phyloP scores from a whole-genome alignment of 2,113 vertebrate species.

The Ceyx cyanopectus region DNA sequence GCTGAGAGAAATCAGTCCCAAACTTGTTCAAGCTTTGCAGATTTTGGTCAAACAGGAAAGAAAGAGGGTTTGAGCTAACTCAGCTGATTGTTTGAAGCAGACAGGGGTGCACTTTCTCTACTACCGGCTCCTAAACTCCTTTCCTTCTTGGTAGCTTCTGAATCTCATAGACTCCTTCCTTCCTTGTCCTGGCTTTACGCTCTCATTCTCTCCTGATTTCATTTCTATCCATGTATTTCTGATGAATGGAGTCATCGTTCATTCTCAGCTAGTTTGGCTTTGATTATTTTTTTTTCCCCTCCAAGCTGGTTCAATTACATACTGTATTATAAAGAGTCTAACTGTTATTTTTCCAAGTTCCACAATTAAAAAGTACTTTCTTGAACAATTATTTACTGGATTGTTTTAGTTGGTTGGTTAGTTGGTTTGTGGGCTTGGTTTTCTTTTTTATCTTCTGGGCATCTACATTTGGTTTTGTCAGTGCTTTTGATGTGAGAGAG shows the following conservation, averaged over 20 bases:
- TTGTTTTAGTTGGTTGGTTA: neutral
- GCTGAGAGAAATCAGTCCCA: neutral
- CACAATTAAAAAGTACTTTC: constrained; percentile 35
- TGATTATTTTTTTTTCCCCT: neutral
- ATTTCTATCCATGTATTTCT: neutral
- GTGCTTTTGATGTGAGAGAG: neutral
- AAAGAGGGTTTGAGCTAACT: neutral
- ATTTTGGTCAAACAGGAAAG: neutral
- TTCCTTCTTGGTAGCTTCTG: neutral
- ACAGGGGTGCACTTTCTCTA: neutral
- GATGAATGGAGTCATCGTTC: neutral
- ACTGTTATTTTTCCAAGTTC: neutral
- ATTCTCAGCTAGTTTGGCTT: neutral
- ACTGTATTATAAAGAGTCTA: neutral
- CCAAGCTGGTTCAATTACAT: neutral
- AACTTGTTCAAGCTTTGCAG: neutral
- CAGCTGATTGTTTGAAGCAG: neutral
- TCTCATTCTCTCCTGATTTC: neutral
- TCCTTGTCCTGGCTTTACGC: neutral
- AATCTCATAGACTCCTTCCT: neutral
- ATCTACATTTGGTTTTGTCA: neutral
- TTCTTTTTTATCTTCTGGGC: constrained; percentile 42
- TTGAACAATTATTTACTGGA: constrained; percentile 22
- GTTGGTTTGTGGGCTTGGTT: neutral
- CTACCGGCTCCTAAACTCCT: neutral